Base-by-base conservation (phyloP, 2,888 invertebrate species). In the Mythimna loreyi region DNA sequence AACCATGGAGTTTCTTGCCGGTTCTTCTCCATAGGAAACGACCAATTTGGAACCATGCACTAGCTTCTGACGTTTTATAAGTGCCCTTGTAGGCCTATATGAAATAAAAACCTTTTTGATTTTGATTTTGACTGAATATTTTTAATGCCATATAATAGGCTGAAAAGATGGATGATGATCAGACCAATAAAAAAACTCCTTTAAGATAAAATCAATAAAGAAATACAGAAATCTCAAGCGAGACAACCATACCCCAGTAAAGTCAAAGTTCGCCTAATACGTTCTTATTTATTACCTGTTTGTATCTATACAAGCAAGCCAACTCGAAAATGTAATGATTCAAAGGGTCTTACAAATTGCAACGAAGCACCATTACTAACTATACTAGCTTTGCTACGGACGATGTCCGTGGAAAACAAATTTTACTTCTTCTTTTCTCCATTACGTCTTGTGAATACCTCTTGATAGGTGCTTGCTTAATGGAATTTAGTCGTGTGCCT, bases 211-310 rank as follows among this genome's bases (percentile, higher is more conserved):
- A 11, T 45, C 28, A 47, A 19, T 19, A n/a, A 33, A 19, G 9
- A 21, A 52, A 23, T 25, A 19, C 19, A 19, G n/a, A 25, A 40
- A 36, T 50, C n/a, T 30, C 11, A 25, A 52, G 21, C 6, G 65
- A 23, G 78, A 0, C 82, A 78, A 63, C 77, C 77, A 7, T 78
- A 50, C 0, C 0, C 16, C 23, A 50, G 49, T 56, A 49, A 78
- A 78, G 73, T 82, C 82, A 78, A 72, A 78, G 65, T 72, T 63
- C 45, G 11, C 59, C 56, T 82, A 78, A 81, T 82, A 82, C 78
- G 67, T 82, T 60, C 71, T 82, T 83, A 83, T 83, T 83, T 82
- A 82, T 78, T 70, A 68, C 75, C 70, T 70, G 75, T 76, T 80
- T 76, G 64, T 78, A 76, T 78, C 78, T 80, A 33, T 65, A 80